Percentiles rank a stretch among this genome's conserved stretches.
Conservation (phyloP, 2,113 vertebrate species). For the Chinchilla lanigera region DNA sequence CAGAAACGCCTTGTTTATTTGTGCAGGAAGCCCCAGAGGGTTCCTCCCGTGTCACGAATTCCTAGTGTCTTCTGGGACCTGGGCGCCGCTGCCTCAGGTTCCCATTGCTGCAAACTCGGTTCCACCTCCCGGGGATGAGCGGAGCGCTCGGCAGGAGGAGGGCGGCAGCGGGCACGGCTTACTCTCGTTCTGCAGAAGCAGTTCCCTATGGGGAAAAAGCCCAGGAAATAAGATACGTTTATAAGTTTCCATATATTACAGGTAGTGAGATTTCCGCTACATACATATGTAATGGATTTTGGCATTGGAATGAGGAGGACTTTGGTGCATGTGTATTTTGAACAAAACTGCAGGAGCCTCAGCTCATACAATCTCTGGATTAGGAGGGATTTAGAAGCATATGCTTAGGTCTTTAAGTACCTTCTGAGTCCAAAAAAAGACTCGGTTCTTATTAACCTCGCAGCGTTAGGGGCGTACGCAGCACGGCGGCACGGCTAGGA, state of each 20-base stretch:
- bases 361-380: neutral
- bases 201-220: neutral
- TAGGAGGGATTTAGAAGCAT: conserved; percentile 17
- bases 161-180: neutral
- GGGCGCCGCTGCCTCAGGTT: neutral
- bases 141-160: neutral
- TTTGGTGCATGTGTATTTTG: neutral
- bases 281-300: neutral
- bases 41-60: neutral
- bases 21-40: neutral
- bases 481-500: neutral
- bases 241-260: neutral
- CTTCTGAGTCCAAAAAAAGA: neutral
- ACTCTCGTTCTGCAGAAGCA: neutral
- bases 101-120: neutral
- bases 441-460: neutral
- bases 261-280: conserved; percentile 19
- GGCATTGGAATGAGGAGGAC: neutral
- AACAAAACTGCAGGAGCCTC: neutral
- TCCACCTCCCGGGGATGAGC: neutral
- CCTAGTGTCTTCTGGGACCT: neutral
- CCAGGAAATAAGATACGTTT: neutral
- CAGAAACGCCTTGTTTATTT: neutral
- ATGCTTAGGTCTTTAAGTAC: neutral
- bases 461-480: neutral